Percentiles rank a stretch among this genome's conserved stretches.
Conservation (phyloP, 23 tunicate species). For the Trididemnum clinides region DNA sequence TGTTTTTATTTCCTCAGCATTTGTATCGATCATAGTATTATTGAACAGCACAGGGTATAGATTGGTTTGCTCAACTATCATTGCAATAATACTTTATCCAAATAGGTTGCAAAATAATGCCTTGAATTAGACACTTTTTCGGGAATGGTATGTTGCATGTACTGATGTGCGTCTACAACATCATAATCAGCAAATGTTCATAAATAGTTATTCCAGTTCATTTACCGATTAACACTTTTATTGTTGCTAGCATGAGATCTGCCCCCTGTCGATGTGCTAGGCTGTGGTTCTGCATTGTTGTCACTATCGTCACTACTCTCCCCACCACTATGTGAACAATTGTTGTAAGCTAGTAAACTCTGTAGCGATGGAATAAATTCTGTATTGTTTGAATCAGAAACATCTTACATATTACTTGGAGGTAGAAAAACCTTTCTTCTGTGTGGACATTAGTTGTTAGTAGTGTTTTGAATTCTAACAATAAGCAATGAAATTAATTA, state of each 20-base stretch:
- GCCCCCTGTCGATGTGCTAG: conserved; percentile 13
- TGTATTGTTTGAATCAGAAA: background rate
- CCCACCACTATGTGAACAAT: background rate
- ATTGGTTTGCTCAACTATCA: too few species aligned
- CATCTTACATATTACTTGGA: background rate
- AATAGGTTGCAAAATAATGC: too few species aligned
- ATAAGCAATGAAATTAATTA: background rate
- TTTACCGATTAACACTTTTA: background rate
- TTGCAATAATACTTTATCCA: too few species aligned
- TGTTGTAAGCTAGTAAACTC: background rate
- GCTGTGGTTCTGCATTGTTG: conserved; percentile 14
- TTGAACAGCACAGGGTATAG: too few species aligned
- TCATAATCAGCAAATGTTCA: too few species aligned
- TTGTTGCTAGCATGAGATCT: background rate
- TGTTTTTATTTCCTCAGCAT: too few species aligned
- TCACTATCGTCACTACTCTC: background rate
- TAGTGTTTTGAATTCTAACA: background rate
- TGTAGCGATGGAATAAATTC: background rate
- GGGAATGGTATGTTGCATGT: conserved; percentile 12
- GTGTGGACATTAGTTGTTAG: background rate
- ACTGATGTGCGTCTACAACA: too few species aligned
- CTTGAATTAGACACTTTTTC: conserved; percentile 4
- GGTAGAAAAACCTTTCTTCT: background rate
- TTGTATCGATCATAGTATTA: too few species aligned
- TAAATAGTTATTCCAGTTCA: background rate